Evolutionary conservation across 1,140 invertebrate species (phyloP).

Genomic region (Leptinotarsa texana): DNA sequence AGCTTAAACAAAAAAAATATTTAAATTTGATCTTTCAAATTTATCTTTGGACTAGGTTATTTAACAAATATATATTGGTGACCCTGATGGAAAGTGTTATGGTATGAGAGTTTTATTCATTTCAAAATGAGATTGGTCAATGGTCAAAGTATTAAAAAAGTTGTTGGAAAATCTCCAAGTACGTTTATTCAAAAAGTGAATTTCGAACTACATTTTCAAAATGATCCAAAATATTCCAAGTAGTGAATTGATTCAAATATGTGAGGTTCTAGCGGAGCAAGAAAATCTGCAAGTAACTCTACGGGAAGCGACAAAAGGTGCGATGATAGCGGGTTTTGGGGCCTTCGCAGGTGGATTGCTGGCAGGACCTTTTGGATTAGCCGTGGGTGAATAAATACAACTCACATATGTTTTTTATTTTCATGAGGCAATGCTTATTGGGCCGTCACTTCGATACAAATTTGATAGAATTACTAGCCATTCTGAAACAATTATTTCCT

Average conservation of each 20-base stretch:
- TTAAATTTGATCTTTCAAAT: too few species aligned
- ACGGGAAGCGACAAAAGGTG: constrained; percentile 42
- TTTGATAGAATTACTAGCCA: not conserved
- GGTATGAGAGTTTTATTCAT: too few species aligned
- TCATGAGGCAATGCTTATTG: not conserved
- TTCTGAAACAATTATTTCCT: not conserved
- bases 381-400: constrained; percentile 39
- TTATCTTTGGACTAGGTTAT: too few species aligned
- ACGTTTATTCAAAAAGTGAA: too few species aligned
- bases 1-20: too few species aligned
- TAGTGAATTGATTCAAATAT: constrained; percentile 28
- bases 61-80: too few species aligned
- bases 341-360: constrained; percentile 42
- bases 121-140: too few species aligned
- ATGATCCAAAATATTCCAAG: not conserved
- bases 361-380: constrained; percentile 44
- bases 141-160: too few species aligned
- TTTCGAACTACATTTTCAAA: too few species aligned
- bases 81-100: too few species aligned
- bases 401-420: not conserved
- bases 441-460: not conserved
- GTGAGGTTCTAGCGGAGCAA: constrained; percentile 35
- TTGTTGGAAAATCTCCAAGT: too few species aligned
- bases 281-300: constrained; percentile 43
- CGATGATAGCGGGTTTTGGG: constrained; percentile 34